Evolutionary conservation across 2,888 invertebrate genomes (phyloP), one percentile per base, ranked within the genome.

Genomic region (Drosophila pullipes): DNA sequence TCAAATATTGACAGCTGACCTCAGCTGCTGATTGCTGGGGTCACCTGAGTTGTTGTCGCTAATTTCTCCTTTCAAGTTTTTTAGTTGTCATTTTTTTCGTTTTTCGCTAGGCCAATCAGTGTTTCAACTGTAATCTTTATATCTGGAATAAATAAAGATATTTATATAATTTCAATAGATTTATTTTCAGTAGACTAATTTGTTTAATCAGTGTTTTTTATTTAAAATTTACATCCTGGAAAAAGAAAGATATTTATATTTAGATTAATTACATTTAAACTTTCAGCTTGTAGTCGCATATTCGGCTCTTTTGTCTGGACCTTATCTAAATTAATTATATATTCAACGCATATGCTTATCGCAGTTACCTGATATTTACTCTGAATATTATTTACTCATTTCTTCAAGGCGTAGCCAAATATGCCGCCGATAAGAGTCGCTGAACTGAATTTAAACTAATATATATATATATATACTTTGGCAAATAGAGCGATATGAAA

Each of bases 341-440:
- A 74, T 71, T 64, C 58, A 71, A 30, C 11, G 55, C 28, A 47
- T 25, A 25, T 9, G 60, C 81, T 84, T 83, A 83, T 88, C 83
- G n/a, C 41, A 28, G 50, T 70, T 75, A 75, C 81, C 77, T 85
- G 81, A 70, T 86, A 76, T 89, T 81, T 75, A 31, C 65, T 57
- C 65, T 50, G 59, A 72, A 72, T 81, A 76, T 68, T 81, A 76
- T 76, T 81, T 81, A 47, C 73, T 44, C 57, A 55, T 63, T 66
- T 69, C 67, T 64, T 64, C 33, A 44, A 74, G 62, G 73, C 71
- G 73, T 73, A 86, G 62, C 68, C 71, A 69, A 82, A 82, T 67
- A 66, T 49, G 68, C 84, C 89, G 76, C 73, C 89, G 89, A 85
- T 85, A 86, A 82, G 78, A 59, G 13, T 30, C 37, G n/a, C 52